A percentile compares a stretch with the other conserved stretches of the same genome.
Evolutionary conservation across 1,140 invertebrate species (phyloP).

Genomic region (Euglossa dilemma): DNA sequence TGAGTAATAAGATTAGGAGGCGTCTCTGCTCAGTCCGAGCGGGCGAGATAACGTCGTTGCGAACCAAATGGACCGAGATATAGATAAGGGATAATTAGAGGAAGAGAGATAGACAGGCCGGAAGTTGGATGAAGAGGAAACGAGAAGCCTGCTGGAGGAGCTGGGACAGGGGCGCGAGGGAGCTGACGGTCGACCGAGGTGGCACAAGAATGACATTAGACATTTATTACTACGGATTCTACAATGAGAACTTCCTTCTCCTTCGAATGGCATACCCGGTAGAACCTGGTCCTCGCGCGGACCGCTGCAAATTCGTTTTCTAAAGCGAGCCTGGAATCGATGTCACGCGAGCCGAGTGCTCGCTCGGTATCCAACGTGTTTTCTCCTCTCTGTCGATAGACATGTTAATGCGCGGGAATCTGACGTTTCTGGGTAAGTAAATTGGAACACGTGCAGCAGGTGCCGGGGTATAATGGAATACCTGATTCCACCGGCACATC

Average conservation of each 20-base stretch:
- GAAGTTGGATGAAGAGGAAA: conserved; percentile 54
- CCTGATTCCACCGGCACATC: neutral
- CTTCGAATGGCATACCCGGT: conserved; percentile 51
- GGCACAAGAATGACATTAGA: conserved; percentile 73
- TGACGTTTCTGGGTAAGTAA: conserved; percentile 30
- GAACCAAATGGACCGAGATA: conserved; percentile 82
- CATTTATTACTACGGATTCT: conserved; percentile 80
- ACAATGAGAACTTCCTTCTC: conserved; percentile 74
- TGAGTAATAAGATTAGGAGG: conserved; percentile 82
- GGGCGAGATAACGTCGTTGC: conserved; percentile 80
- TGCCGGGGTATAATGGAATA: neutral
- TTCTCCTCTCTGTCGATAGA: conserved; percentile 16
- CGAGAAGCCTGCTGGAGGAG: conserved; percentile 31
- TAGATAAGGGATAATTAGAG: conserved; percentile 82
- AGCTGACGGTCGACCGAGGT: conserved; percentile 45
- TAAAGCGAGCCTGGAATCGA: conserved; percentile 12
- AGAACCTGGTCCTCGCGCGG: conserved; percentile 7
- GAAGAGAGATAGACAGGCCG: conserved; percentile 76
- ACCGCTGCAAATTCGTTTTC: conserved; percentile 25
- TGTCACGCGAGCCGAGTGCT: conserved; percentile 9
- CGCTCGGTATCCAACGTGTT: conserved; percentile 3
- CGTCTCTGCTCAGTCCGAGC: conserved; percentile 77
- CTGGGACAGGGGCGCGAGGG: conserved; percentile 21
- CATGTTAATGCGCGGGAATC: conserved; percentile 6
- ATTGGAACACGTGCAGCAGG: neutral